Evolutionary conservation across 2,797 vertebrate species (phyloP).

Genomic region (Cyprinodon diabolis): DNA sequence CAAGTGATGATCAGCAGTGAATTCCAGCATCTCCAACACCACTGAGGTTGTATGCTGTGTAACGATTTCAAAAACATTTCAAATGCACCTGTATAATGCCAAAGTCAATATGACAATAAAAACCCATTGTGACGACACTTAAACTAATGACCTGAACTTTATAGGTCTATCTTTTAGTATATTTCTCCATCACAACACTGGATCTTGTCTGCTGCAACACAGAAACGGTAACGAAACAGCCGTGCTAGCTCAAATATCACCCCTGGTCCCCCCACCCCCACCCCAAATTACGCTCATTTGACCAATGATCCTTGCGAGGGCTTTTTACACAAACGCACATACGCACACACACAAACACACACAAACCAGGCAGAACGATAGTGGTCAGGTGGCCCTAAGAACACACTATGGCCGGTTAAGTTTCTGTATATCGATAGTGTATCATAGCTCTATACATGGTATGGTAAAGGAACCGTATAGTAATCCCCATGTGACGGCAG

Average conservation of each 20-base stretch:
- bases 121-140: neutral
- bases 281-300: slow-evolving; percentile 32
- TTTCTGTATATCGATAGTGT: slow-evolving; percentile 68
- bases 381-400: slow-evolving; percentile 74
- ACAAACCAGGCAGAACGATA: slow-evolving; percentile 72
- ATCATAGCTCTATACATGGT: slow-evolving; percentile 71
- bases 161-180: slow-evolving; percentile 48
- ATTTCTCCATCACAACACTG: slow-evolving; percentile 51
- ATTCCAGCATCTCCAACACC: neutral
- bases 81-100: neutral
- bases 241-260: slow-evolving; percentile 51
- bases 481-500: slow-evolving; percentile 63
- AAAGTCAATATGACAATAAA: neutral
- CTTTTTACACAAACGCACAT: slow-evolving; percentile 51
- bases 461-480: slow-evolving; percentile 72
- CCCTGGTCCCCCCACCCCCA: slow-evolving; percentile 29
- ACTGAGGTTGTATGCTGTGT: neutral
- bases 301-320: slow-evolving; percentile 70
- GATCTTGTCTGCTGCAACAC: slow-evolving; percentile 58
- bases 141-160: neutral
- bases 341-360: slow-evolving; percentile 46
- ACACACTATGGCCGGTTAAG: slow-evolving; percentile 61
- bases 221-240: slow-evolving; percentile 41
- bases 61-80: neutral
- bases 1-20: neutral